Conservation (phyloP, 1,140 invertebrate species). For the Papilio polytes region DNA sequence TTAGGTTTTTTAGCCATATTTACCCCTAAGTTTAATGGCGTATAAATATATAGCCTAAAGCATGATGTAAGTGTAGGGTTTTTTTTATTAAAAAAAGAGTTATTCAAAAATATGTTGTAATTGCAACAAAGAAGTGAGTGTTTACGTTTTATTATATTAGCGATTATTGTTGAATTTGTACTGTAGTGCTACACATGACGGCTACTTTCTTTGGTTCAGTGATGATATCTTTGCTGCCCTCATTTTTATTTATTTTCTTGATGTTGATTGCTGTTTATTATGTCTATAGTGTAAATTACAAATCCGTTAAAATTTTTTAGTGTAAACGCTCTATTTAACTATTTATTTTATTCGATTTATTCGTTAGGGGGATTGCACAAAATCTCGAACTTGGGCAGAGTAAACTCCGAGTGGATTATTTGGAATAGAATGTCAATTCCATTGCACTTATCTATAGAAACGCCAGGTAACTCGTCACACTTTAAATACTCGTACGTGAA, state of each 20-base stretch:
- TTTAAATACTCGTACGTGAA: background rate
- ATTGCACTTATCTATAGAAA: background rate
- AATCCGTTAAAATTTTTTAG: background rate
- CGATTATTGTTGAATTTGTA: background rate
- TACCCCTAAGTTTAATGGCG: no score
- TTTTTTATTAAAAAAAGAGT: no score
- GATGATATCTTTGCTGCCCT: background rate
- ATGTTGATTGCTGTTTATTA: background rate
- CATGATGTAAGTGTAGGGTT: no score
- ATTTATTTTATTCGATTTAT: background rate
- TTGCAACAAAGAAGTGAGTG: no score
- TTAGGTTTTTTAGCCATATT: no score
- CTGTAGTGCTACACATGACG: background rate
- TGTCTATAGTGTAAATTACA: background rate
- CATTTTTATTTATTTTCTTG: background rate
- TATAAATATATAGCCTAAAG: no score
- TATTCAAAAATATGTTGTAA: no score
- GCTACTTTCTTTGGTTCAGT: no score
- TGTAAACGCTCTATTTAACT: no score
- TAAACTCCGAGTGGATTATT: background rate
- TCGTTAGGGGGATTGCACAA: background rate
- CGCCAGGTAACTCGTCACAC: background rate
- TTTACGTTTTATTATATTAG: no score
- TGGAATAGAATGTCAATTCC: slow-evolving; percentile 7
- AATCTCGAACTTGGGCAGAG: background rate